These are phyloP conservation scores for Podarcis siculus DNA, from an alignment of 2,797 vertebrate species.

Conservation along the genomic window DNA sequence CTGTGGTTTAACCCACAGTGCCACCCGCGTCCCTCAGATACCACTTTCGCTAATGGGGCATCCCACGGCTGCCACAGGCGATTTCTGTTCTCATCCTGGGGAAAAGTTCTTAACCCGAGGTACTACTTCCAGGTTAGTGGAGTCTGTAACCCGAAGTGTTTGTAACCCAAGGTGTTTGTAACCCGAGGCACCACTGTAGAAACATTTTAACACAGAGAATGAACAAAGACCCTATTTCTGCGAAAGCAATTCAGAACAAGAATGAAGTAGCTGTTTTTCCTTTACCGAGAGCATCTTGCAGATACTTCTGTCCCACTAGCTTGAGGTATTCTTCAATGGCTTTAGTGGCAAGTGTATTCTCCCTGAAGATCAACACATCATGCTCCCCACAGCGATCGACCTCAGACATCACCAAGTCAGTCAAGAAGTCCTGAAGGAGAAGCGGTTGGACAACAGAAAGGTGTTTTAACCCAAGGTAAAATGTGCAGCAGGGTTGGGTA, in stretches of 20 bases:
- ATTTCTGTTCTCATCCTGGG: no score
- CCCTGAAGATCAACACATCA: constrained; percentile 95
- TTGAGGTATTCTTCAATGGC: constrained; percentile 97
- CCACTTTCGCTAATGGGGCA: no score
- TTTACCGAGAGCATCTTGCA: constrained; percentile 95
- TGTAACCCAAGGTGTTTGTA: no score
- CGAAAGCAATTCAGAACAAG: background rate
- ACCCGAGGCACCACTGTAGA: background rate
- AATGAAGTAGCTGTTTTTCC: background rate
- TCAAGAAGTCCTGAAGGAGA: constrained; percentile 90
- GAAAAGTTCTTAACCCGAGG: no score
- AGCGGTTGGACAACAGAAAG: constrained; percentile 60
- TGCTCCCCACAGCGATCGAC: constrained; percentile 96
- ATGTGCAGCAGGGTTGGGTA: background rate
- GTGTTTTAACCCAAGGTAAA: constrained; percentile 27
- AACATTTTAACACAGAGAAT: background rate
- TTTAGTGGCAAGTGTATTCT: constrained; percentile 97
- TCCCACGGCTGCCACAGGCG: no score
- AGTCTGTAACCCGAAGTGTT: no score
- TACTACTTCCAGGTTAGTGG: no score
- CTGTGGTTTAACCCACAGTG: no score
- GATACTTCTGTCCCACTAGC: constrained; percentile 95
- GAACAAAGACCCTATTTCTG: background rate
- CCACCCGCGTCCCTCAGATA: no score
- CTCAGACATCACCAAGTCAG: constrained; percentile 96